Conservation (phyloP, 2,888 invertebrate genomes). For the Dichetophora obliterata region DNA sequence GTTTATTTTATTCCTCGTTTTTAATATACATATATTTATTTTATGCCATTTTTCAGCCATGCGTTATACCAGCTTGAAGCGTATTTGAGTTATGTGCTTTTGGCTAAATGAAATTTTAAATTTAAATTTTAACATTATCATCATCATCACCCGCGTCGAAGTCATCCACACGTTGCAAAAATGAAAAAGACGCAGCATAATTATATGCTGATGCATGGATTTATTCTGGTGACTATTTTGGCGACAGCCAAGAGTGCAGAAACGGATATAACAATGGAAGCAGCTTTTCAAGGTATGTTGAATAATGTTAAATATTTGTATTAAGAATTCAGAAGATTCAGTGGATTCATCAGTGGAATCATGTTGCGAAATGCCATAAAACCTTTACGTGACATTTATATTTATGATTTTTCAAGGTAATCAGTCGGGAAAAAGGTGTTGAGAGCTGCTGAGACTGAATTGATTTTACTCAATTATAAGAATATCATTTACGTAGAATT, state of each 20-base stretch:
- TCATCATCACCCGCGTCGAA: slow-evolving; percentile 26
- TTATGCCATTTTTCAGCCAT: slow-evolving; percentile 31
- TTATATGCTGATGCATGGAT: slow-evolving; percentile 64
- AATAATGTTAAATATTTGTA: neutral
- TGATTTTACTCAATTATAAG: no score
- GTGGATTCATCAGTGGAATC: no score
- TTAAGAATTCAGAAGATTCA: no score
- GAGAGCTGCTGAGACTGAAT: no score
- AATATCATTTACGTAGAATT: no score
- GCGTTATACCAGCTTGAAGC: slow-evolving; percentile 20
- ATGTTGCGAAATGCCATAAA: no score
- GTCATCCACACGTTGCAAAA: slow-evolving; percentile 37
- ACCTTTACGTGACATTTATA: no score
- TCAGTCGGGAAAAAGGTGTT: no score
- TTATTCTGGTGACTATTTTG: slow-evolving; percentile 63
- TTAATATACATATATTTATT: slow-evolving; percentile 11
- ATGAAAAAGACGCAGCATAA: slow-evolving; percentile 54
- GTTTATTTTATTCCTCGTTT: neutral
- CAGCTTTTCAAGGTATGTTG: slow-evolving; percentile 74
- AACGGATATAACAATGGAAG: slow-evolving; percentile 71
- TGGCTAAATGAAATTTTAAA: slow-evolving; percentile 38
- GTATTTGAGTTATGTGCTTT: slow-evolving; percentile 37
- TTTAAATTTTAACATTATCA: slow-evolving; percentile 37
- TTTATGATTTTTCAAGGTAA: no score
- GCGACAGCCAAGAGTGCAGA: slow-evolving; percentile 64